Conservation (phyloP, 92 coral and sea anemone species). For the Porites cylindrica region DNA sequence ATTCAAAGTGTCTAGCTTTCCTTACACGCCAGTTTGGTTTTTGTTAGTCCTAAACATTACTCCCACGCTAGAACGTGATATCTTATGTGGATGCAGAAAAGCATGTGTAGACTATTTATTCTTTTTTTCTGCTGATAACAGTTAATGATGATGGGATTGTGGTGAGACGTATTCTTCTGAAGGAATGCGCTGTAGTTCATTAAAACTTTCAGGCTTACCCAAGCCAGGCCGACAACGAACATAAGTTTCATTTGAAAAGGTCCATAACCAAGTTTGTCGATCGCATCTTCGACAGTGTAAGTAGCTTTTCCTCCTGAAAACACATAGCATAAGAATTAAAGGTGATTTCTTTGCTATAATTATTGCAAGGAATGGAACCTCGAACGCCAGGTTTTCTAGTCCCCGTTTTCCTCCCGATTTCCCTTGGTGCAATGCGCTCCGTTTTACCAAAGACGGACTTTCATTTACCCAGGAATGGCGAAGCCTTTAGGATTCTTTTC, state of each 20-base stretch:
- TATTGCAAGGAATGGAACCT: not conserved
- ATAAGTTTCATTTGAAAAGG: slow-evolving; percentile 85
- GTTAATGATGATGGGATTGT: not conserved
- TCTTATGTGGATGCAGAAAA: no score
- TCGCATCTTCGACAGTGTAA: slow-evolving; percentile 95
- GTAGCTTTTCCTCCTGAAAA: slow-evolving; percentile 35
- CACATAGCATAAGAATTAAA: not conserved
- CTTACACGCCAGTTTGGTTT: no score
- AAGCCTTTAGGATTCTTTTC: no score
- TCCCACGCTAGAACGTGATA: no score
- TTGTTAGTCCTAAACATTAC: no score
- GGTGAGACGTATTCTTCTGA: not conserved
- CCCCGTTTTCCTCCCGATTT: no score
- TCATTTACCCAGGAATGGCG: no score
- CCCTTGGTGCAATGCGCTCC: no score
- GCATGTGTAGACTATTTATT: no score
- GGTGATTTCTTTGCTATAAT: not conserved
- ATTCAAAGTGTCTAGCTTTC: no score
- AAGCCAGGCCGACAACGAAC: slow-evolving; percentile 90
- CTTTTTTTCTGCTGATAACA: not conserved
- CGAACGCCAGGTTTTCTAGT: no score
- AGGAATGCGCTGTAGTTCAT: not conserved
- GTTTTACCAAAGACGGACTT: no score
- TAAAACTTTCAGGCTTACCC: slow-evolving; percentile 68
- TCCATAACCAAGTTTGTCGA: slow-evolving; percentile 93